Percentiles rank a stretch among this genome's conserved stretches.
Conservation (phyloP, 2,113 vertebrate species). For the Ranitomeya imitator region DNA sequence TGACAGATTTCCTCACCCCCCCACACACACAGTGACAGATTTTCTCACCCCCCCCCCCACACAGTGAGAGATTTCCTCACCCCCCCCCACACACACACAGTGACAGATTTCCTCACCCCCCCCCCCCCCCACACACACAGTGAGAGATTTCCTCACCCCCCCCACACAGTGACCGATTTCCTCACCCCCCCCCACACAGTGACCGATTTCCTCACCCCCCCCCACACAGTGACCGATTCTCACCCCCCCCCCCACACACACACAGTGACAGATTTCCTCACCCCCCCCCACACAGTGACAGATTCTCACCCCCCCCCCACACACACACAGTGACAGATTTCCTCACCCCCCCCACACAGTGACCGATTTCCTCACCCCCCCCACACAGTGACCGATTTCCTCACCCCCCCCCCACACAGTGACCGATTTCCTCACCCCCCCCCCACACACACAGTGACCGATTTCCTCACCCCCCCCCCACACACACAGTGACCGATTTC, state of each 20-base stretch:
- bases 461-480: background rate
- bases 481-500: background rate
- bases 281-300: background rate
- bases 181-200: background rate
- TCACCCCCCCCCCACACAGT: background rate
- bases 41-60: background rate
- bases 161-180: background rate
- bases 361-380: background rate
- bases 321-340: too few relatives aligned
- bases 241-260: background rate
- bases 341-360: background rate
- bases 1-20: background rate
- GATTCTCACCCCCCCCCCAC: background rate
- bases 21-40: background rate
- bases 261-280: background rate
- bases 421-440: background rate
- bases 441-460: background rate
- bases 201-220: background rate
- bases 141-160: background rate
- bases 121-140: background rate
- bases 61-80: background rate
- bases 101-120: background rate
- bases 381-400: background rate
- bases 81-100: too few relatives aligned
- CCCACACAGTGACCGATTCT: background rate